A percentile compares a stretch with the other conserved stretches of the same genome.
phyloP scores from a whole-genome alignment of 1,140 invertebrate genomes.

The Rhopalosiphum padi region DNA sequence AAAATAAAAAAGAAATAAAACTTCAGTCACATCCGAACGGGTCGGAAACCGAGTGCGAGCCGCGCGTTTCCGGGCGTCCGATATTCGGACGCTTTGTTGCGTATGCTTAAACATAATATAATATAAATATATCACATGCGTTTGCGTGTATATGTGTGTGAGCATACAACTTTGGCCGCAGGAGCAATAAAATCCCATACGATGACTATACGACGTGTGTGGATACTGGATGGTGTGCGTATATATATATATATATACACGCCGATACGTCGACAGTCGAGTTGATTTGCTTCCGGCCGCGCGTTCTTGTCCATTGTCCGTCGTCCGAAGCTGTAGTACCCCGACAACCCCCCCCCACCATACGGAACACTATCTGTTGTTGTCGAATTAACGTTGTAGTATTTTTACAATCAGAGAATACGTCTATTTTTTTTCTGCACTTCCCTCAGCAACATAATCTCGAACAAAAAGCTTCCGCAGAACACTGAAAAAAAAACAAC shows the following conservation, averaged over 20 bases:
- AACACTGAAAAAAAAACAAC: not conserved
- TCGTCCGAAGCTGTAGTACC: not conserved
- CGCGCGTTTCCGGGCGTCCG: constrained; percentile 51
- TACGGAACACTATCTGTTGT: not conserved
- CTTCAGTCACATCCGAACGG: not conserved
- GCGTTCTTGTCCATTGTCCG: constrained; percentile 48
- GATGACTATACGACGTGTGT: not conserved
- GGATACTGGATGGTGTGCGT: not conserved
- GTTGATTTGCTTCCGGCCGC: constrained; percentile 50
- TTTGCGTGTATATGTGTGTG: not conserved
- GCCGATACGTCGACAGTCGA: constrained; percentile 16
- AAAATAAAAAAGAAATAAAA: constrained; percentile 49
- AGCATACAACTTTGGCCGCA: constrained; percentile 7
- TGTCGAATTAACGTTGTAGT: constrained; percentile 40
- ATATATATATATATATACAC: not conserved
- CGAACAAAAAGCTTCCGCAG: constrained; percentile 48
- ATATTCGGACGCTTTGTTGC: constrained; percentile 41
- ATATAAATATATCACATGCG: not conserved
- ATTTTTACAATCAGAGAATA: constrained; percentile 32
- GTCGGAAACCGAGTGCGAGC: constrained; percentile 13
- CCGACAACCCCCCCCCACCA: not conserved
- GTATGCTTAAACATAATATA: constrained; percentile 3
- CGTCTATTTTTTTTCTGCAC: constrained; percentile 27
- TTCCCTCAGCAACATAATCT: constrained; percentile 15
- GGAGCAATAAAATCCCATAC: constrained; percentile 15